phyloP scores from a whole-genome alignment of 2,888 invertebrate species.

The Embidobia sp. region DNA sequence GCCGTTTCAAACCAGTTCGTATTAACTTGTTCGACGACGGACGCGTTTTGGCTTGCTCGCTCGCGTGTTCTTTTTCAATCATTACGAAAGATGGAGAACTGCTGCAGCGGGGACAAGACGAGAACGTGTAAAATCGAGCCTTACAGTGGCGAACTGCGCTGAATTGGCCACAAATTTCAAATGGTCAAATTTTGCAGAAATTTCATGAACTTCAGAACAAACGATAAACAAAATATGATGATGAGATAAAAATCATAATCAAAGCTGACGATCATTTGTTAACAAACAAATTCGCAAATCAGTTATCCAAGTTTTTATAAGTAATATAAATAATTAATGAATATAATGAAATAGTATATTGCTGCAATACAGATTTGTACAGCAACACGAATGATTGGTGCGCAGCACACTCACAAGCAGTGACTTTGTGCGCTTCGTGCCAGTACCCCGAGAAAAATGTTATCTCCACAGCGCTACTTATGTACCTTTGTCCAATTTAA shows the following conservation, averaged over 20 bases:
- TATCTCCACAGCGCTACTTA: too few relatives aligned
- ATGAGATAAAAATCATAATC: background rate
- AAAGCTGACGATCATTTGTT: too few relatives aligned
- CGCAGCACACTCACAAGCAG: too few relatives aligned
- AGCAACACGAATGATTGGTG: too few relatives aligned
- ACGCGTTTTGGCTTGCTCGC: constrained; percentile 41
- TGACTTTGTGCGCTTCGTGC: too few relatives aligned
- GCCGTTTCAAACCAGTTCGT: constrained; percentile 58
- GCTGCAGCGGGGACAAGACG: background rate
- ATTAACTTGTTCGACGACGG: constrained; percentile 57
- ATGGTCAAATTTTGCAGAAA: background rate
- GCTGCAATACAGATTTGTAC: too few relatives aligned
- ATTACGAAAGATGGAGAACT: constrained; percentile 42
- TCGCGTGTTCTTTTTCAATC: constrained; percentile 49
- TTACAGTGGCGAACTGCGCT: background rate
- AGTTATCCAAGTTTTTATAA: too few relatives aligned
- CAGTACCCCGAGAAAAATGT: too few relatives aligned
- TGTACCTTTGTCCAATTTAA: too few relatives aligned
- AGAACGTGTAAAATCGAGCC: constrained; percentile 27
- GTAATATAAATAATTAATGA: too few relatives aligned
- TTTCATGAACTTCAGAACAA: too few relatives aligned
- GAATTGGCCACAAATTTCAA: constrained; percentile 9
- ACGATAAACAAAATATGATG: background rate
- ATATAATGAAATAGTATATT: too few relatives aligned
- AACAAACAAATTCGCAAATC: background rate